Evolutionary conservation across 2,797 vertebrate genomes (phyloP).

Genomic region (Anolis apletophallus): DNA sequence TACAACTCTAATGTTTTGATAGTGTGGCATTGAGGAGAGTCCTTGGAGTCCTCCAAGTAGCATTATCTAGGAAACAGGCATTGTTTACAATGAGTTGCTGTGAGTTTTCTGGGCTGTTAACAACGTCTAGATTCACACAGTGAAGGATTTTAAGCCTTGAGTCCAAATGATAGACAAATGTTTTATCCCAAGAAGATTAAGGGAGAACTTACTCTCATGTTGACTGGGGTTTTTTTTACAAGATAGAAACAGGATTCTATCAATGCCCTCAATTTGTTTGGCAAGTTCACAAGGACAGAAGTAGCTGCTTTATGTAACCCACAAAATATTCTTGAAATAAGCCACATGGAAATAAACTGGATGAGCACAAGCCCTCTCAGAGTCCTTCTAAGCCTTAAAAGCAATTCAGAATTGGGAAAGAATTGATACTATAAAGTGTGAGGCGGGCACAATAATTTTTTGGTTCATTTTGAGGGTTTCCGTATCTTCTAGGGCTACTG

Average conservation of each 20-base stretch:
- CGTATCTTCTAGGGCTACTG: no score
- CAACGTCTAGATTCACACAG: constrained; percentile 3
- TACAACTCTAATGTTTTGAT: background rate
- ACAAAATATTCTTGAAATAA: constrained; percentile 18
- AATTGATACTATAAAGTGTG: no score
- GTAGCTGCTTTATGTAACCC: constrained; percentile 2
- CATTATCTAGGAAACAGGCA: constrained; percentile 12
- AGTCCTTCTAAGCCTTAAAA: constrained; percentile 15
- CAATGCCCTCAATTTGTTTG: constrained; percentile 10
- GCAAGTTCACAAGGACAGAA: background rate
- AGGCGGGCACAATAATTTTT: no score
- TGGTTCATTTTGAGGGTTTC: no score
- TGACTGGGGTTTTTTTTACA: background rate
- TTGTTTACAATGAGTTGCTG: background rate
- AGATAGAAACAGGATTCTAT: constrained; percentile 12
- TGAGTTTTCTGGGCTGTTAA: no score
- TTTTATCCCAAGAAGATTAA: background rate
- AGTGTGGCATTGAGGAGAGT: background rate
- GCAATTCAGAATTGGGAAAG: background rate
- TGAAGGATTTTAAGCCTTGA: constrained; percentile 7
- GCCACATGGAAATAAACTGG: constrained; percentile 17
- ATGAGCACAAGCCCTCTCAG: constrained; percentile 15
- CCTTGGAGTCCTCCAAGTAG: background rate
- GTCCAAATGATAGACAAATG: constrained; percentile 20
- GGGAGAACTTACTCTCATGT: constrained; percentile 2